phyloP scores from a whole-genome alignment of 2,797 vertebrate species.

The Chiroxiphia lanceolata region DNA sequence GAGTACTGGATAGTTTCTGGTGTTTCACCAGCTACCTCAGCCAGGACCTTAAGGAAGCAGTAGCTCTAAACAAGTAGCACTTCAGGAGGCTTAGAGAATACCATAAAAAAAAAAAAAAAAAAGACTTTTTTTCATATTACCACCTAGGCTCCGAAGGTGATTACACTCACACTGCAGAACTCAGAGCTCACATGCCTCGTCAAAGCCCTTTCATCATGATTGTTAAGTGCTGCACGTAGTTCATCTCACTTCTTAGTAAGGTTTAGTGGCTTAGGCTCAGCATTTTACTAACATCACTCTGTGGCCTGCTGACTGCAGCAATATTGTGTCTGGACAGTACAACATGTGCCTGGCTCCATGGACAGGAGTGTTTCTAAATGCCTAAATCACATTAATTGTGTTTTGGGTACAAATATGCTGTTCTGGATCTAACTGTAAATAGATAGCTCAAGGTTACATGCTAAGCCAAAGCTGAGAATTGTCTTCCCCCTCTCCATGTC shows the following conservation, averaged over 20 bases:
- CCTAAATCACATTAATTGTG: neutral
- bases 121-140: neutral
- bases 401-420: neutral
- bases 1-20: neutral
- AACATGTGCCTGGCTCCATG: neutral
- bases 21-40: neutral
- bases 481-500: neutral
- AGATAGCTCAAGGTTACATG: neutral
- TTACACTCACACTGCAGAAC: neutral
- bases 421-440: neutral
- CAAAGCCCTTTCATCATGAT: neutral
- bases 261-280: neutral
- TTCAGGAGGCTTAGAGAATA: neutral
- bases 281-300: neutral
- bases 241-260: neutral
- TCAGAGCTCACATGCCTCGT: neutral
- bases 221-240: neutral
- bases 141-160: neutral
- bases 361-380: neutral
- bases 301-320: neutral
- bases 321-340: neutral
- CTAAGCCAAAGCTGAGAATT: neutral
- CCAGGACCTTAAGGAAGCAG: neutral
- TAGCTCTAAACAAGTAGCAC: neutral
- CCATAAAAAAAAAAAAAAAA: neutral